Conservation (phyloP, 2,113 vertebrate species). For the Varanus komodoensis region DNA sequence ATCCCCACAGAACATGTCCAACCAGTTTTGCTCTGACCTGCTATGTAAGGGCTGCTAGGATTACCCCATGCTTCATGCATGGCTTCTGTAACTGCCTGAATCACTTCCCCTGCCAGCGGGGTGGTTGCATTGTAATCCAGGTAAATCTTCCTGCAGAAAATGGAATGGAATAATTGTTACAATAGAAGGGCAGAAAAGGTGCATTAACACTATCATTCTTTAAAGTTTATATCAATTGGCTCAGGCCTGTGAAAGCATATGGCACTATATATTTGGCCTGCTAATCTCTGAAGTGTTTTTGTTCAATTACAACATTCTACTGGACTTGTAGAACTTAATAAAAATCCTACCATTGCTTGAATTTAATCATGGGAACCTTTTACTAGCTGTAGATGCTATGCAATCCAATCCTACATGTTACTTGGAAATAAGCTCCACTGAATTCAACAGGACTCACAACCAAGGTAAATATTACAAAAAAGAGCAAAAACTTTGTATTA, state of each 20-base stretch:
- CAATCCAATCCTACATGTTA: background rate
- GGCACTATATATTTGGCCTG: background rate
- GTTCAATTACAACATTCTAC: background rate
- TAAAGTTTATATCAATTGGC: background rate
- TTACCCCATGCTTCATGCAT: slow-evolving; percentile 93
- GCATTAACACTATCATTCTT: background rate
- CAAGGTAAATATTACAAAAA: background rate
- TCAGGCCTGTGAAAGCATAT: background rate
- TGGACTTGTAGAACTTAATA: background rate
- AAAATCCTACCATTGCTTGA: background rate
- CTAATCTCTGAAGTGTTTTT: background rate
- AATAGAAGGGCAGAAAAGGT: background rate
- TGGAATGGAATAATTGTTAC: background rate
- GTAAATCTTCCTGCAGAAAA: slow-evolving; percentile 81
- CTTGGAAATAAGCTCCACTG: background rate
- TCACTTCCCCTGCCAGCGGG: slow-evolving; percentile 84
- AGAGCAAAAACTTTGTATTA: background rate
- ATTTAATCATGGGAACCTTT: background rate
- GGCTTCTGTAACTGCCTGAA: slow-evolving; percentile 80
- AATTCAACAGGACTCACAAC: background rate
- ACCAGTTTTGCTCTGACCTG: slow-evolving; percentile 78
- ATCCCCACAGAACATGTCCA: background rate
- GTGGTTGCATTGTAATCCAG: slow-evolving; percentile 97
- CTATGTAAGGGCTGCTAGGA: slow-evolving; percentile 87
- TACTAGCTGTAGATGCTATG: background rate